These are phyloP conservation scores for Drosophila mettleri DNA, from an alignment of 2,888 invertebrate genomes.

Conservation along the genomic window DNA sequence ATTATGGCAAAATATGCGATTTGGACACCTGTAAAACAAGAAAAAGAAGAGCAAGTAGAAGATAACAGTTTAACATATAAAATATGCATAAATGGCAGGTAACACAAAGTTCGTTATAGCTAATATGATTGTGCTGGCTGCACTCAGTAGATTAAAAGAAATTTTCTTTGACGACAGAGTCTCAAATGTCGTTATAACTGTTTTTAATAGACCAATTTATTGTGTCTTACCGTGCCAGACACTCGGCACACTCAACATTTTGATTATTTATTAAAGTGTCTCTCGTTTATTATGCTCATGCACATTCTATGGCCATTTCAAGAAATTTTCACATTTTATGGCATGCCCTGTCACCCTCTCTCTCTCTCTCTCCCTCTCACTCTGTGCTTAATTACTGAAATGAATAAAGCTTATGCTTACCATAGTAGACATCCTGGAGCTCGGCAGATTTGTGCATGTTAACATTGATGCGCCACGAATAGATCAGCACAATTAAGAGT, in stretches of 20 bases:
- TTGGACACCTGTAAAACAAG: slow-evolving; percentile 89
- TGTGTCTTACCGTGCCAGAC: slow-evolving; percentile 14
- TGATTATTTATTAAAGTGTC: slow-evolving; percentile 61
- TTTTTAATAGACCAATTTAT: slow-evolving; percentile 13
- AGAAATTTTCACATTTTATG: slow-evolving; percentile 7
- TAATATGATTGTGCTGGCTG: neutral
- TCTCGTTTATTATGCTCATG: slow-evolving; percentile 44
- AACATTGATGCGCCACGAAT: slow-evolving; percentile 91
- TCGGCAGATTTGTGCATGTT: slow-evolving; percentile 89
- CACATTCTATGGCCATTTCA: slow-evolving; percentile 32
- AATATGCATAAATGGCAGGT: neutral
- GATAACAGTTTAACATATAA: slow-evolving; percentile 1
- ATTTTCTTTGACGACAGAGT: neutral
- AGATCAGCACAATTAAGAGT: slow-evolving; percentile 90
- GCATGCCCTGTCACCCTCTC: neutral
- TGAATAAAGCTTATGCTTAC: slow-evolving; percentile 85
- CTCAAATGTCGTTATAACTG: neutral
- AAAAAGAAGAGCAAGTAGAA: slow-evolving; percentile 67
- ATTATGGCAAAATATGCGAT: slow-evolving; percentile 92
- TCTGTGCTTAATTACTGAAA: slow-evolving; percentile 48
- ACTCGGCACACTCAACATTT: slow-evolving; percentile 16
- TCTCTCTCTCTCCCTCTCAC: neutral
- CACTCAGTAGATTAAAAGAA: neutral
- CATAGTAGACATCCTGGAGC: slow-evolving; percentile 91
- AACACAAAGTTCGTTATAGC: neutral